Conservation (phyloP, 2,888 invertebrate species). For the Ecliptopera silaceata region DNA sequence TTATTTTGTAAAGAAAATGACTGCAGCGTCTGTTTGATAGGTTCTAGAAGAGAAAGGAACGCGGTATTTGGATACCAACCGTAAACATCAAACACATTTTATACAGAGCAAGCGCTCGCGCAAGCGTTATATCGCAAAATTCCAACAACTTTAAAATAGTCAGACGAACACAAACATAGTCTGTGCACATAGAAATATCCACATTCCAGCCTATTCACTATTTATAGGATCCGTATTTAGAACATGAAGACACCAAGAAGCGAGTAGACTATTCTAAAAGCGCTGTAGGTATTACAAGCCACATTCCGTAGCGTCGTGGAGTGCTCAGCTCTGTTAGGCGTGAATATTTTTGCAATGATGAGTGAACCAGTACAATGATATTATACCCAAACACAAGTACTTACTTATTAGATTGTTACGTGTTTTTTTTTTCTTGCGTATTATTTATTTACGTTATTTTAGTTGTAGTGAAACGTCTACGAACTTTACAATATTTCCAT, state of each 20-base stretch:
- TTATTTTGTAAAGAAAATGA: neutral
- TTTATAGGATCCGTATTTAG: conserved; percentile 50
- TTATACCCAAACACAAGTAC: neutral
- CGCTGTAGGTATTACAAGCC: conserved; percentile 21
- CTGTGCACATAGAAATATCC: conserved; percentile 16
- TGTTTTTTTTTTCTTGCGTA: no score
- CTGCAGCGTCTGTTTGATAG: neutral
- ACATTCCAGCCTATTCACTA: conserved; percentile 33
- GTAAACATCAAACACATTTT: conserved; percentile 11
- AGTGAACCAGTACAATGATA: conserved; percentile 17
- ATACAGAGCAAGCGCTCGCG: neutral
- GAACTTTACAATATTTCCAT: no score
- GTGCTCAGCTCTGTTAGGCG: conserved; percentile 21
- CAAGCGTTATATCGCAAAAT: conserved; percentile 11
- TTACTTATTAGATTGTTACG: no score
- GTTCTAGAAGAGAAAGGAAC: neutral
- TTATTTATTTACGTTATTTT: no score
- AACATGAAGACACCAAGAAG: conserved; percentile 46
- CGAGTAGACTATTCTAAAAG: conserved; percentile 36
- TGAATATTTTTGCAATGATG: conserved; percentile 25
- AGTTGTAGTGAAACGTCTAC: no score
- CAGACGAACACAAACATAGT: conserved; percentile 11
- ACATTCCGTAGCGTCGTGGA: conserved; percentile 31
- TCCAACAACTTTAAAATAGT: conserved; percentile 14
- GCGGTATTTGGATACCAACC: neutral